Conservation (phyloP, 1,140 invertebrate genomes). For the Procambarus virginalis region DNA sequence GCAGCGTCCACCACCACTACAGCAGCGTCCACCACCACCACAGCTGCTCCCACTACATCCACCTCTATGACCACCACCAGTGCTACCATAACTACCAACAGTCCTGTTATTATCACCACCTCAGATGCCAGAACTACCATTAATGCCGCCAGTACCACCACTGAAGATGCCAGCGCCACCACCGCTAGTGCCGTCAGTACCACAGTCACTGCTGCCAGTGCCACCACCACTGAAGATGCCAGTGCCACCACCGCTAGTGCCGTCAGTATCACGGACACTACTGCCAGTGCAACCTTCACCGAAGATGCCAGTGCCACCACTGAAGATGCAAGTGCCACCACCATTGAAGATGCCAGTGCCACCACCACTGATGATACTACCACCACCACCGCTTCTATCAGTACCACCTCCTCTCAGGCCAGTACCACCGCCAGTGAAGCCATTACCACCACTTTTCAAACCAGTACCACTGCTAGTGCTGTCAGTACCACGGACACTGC, state of each 20-base stretch:
- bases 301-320: too few relatives aligned
- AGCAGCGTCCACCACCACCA: background rate
- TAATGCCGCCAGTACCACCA: too few relatives aligned
- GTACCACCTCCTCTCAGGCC: too few relatives aligned
- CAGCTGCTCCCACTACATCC: background rate
- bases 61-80: background rate
- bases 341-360: too few relatives aligned
- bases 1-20: background rate
- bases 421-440: background rate
- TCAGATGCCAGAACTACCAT: too few relatives aligned
- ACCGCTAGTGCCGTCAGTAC: slow-evolving; percentile 70
- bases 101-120: too few relatives aligned
- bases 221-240: background rate
- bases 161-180: too few relatives aligned
- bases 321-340: too few relatives aligned
- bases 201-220: background rate
- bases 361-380: too few relatives aligned
- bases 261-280: background rate
- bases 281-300: background rate
- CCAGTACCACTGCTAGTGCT: slow-evolving; percentile 69
- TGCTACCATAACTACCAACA: too few relatives aligned
- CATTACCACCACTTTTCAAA: background rate
- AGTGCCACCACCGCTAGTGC: slow-evolving; percentile 69
- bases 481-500: background rate
- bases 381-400: too few relatives aligned